These are phyloP conservation scores for Elachura formosa DNA, from an alignment of 2,113 vertebrate genomes.

Conservation along the genomic window DNA sequence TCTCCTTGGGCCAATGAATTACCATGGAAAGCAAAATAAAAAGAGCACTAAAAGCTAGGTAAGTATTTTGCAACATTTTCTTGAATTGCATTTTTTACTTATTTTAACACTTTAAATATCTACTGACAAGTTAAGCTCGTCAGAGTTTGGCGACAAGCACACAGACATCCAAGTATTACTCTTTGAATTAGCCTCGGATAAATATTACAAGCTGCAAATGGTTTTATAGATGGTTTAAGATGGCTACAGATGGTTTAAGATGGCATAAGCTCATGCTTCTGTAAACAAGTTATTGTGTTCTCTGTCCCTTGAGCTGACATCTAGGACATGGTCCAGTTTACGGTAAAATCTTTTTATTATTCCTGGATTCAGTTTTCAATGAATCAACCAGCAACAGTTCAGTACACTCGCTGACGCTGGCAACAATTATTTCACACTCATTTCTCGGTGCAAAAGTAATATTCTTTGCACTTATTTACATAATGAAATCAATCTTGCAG, in stretches of 20 bases:
- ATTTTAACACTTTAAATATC: background rate
- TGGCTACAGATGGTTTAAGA: background rate
- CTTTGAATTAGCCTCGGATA: background rate
- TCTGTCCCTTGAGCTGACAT: background rate
- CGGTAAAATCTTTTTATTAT: background rate
- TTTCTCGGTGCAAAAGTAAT: background rate
- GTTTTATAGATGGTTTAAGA: background rate
- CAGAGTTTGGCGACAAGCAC: background rate
- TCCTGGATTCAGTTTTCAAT: background rate
- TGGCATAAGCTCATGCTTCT: background rate
- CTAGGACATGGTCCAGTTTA: background rate
- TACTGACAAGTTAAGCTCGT: background rate
- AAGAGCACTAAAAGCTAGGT: background rate
- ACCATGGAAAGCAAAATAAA: background rate
- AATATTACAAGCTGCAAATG: background rate
- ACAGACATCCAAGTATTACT: background rate
- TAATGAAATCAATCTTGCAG: conserved; percentile 5
- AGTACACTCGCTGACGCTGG: background rate
- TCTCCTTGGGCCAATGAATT: background rate
- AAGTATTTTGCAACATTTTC: background rate
- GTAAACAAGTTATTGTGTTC: background rate
- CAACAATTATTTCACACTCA: background rate
- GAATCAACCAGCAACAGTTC: background rate
- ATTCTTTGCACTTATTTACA: background rate
- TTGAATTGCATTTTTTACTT: background rate